These are phyloP conservation scores for western clawed frog (Xenopus tropicalis) DNA, from an alignment of 2,113 vertebrate species.

Conservation along the genomic window DNA sequence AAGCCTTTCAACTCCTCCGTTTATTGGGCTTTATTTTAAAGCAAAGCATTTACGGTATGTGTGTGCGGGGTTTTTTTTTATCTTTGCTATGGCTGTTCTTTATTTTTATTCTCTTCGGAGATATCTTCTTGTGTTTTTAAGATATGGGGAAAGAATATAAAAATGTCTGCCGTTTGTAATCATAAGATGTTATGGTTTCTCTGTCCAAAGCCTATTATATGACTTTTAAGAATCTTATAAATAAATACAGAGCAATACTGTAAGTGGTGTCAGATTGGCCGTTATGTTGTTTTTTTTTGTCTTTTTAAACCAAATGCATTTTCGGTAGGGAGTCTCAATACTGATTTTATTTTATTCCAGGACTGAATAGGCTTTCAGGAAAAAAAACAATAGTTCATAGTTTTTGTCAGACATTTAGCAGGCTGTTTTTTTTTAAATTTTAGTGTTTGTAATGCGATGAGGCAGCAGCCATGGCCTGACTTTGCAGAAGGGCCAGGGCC, in stretches of 20 bases:
- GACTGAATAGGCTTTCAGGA: too few species aligned
- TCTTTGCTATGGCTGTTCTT: slow-evolving; percentile 16
- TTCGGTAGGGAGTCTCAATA: too few species aligned
- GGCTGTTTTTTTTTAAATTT: too few species aligned
- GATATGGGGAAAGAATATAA: slow-evolving; percentile 14
- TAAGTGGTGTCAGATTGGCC: slow-evolving; percentile 18
- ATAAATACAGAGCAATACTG: slow-evolving; percentile 4
- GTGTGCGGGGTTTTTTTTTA: background rate
- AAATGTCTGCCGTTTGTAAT: slow-evolving; percentile 10
- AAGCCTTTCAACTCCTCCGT: slow-evolving; percentile 26
- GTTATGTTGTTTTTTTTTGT: too few species aligned
- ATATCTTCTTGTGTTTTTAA: slow-evolving; percentile 14
- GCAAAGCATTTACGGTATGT: slow-evolving; percentile 13
- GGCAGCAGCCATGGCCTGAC: too few species aligned
- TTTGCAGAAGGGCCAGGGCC: too few species aligned
- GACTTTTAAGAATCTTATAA: slow-evolving; percentile 24
- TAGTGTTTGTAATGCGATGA: too few species aligned
- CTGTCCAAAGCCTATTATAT: slow-evolving; percentile 21
- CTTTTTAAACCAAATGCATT: too few species aligned
- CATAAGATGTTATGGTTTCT: slow-evolving; percentile 14
- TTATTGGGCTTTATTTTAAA: slow-evolving; percentile 35
- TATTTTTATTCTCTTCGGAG: slow-evolving; percentile 32
- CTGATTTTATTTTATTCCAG: too few species aligned
- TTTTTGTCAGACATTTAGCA: too few species aligned
- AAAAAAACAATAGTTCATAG: too few species aligned